phyloP scores from a whole-genome alignment of 2,888 invertebrate genomes.

The Andrena trimmerana region DNA sequence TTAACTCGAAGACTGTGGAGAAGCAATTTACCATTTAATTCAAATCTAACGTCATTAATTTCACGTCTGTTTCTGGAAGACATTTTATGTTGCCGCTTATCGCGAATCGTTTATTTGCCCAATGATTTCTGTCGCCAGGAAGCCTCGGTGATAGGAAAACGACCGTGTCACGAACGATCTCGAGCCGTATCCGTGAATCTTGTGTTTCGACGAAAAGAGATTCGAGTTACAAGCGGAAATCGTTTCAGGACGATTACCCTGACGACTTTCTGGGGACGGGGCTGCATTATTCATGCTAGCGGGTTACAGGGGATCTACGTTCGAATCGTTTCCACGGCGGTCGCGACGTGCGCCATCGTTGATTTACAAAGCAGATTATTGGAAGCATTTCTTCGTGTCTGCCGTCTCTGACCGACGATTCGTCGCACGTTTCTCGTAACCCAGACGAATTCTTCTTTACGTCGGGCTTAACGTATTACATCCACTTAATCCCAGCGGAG shows the following conservation, averaged over 20 bases:
- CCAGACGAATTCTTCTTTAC: not conserved
- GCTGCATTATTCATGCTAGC: slow-evolving; percentile 61
- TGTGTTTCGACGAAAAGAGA: slow-evolving; percentile 40
- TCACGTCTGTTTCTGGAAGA: not conserved
- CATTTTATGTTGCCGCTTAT: not conserved
- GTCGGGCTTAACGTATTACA: not conserved
- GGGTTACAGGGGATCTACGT: slow-evolving; percentile 32
- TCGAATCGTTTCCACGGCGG: slow-evolving; percentile 32
- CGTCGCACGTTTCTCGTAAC: slow-evolving; percentile 11
- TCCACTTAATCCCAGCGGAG: not conserved
- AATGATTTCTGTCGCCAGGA: slow-evolving; percentile 7
- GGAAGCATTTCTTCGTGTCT: slow-evolving; percentile 15
- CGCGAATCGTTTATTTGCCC: slow-evolving; percentile 20
- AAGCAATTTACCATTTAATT: too few species aligned
- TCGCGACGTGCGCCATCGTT: slow-evolving; percentile 19
- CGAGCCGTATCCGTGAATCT: slow-evolving; percentile 37
- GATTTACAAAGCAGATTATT: slow-evolving; percentile 59
- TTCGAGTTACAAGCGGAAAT: slow-evolving; percentile 52
- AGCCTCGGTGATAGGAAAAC: slow-evolving; percentile 1
- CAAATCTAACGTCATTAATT: too few species aligned
- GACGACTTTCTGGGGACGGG: slow-evolving; percentile 45
- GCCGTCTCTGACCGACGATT: not conserved
- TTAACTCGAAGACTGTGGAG: not conserved
- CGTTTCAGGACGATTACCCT: slow-evolving; percentile 56
- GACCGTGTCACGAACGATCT: slow-evolving; percentile 18